A percentile compares a stretch with the other conserved stretches of the same genome.
These are phyloP conservation scores for Parasteatoda lunata DNA, from an alignment of 2,888 invertebrate genomes.

Conservation along the genomic window DNA sequence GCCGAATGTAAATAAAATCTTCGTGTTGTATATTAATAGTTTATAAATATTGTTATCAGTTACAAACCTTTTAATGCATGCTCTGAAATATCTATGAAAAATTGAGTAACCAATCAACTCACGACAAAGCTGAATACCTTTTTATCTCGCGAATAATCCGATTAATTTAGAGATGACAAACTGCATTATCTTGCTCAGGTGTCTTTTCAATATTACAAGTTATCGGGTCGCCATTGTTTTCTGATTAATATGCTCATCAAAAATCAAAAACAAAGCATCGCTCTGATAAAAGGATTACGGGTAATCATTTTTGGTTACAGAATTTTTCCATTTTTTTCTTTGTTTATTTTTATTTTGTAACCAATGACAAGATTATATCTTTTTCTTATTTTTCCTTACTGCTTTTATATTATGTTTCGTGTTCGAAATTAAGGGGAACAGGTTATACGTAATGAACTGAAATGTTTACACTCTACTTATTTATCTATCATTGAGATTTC, in stretches of 20 bases:
- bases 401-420: no score
- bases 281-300: slow-evolving; percentile 32
- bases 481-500: no score
- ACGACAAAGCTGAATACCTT: background rate
- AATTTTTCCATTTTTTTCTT: slow-evolving; percentile 12
- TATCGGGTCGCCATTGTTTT: slow-evolving; percentile 31
- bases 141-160: slow-evolving; percentile 14
- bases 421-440: no score
- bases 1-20: no score
- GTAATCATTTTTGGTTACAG: slow-evolving; percentile 3
- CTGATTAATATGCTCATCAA: slow-evolving; percentile 29
- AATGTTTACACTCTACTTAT: no score
- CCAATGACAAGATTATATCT: no score
- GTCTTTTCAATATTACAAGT: slow-evolving; percentile 17
- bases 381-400: no score
- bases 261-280: background rate
- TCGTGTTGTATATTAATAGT: no score
- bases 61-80: background rate
- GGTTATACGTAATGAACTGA: no score
- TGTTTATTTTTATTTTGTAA: background rate
- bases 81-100: background rate
- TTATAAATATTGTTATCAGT: no score
- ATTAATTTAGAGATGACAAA: slow-evolving; percentile 17
- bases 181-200: slow-evolving; percentile 7
- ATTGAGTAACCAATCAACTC: background rate